Evolutionary conservation across 2,113 vertebrate genomes (phyloP).

Genomic region (Cephalopholis sonnerati): DNA sequence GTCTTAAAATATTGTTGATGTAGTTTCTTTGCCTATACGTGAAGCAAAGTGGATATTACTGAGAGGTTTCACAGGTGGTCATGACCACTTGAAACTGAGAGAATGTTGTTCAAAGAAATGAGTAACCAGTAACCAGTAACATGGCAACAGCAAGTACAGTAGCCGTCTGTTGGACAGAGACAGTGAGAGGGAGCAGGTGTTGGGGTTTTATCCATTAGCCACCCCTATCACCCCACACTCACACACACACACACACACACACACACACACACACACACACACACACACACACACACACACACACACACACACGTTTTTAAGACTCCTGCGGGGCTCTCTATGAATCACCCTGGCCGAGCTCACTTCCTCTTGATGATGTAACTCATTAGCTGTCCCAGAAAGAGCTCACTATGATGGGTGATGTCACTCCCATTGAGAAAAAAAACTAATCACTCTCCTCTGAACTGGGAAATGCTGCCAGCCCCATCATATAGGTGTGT

Average conservation of each 20-base stretch:
- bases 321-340: conserved; percentile 46
- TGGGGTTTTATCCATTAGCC: conserved; percentile 67
- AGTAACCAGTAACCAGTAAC: conserved; percentile 41
- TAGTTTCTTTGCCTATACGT: background rate
- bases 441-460: conserved; percentile 5
- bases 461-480: background rate
- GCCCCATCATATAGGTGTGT: background rate
- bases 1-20: background rate
- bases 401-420: conserved; percentile 61
- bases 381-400: conserved; percentile 61
- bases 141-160: conserved; percentile 49
- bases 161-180: conserved; percentile 35
- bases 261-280: conserved; percentile 30
- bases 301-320: background rate
- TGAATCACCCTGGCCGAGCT: conserved; percentile 67
- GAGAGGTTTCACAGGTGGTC: conserved; percentile 17
- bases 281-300: conserved; percentile 18
- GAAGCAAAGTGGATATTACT: background rate
- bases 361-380: conserved; percentile 75
- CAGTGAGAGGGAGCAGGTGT: conserved; percentile 74
- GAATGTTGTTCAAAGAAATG: conserved; percentile 18
- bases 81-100: conserved; percentile 4
- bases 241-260: conserved; percentile 4
- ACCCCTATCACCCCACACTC: conserved; percentile 23
- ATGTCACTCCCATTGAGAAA: conserved; percentile 70